phyloP scores from a whole-genome alignment of 2,888 invertebrate species.

The Synanthedon tipuliformis region DNA sequence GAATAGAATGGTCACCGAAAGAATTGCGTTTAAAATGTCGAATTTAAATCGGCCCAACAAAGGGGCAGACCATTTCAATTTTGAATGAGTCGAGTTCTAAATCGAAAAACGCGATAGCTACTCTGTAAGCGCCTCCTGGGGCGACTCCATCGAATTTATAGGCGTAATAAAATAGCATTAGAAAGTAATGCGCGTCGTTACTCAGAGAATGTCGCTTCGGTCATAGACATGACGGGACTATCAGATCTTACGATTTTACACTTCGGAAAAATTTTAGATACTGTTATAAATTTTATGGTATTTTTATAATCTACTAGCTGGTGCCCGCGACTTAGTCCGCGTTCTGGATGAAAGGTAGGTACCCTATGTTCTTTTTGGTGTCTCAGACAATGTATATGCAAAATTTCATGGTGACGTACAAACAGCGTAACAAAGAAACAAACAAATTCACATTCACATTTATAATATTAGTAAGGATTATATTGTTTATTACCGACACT shows the following conservation, averaged over 20 bases:
- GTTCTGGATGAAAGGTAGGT: too few species aligned
- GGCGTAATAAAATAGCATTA: slow-evolving; percentile 57
- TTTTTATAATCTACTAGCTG: too few species aligned
- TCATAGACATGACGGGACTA: slow-evolving; percentile 2
- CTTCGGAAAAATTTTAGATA: too few species aligned
- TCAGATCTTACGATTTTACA: not conserved
- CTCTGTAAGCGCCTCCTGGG: slow-evolving; percentile 54
- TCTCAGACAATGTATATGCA: too few species aligned
- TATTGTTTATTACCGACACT: too few species aligned
- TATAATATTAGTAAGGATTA: too few species aligned
- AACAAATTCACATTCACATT: too few species aligned
- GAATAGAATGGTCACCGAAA: slow-evolving; percentile 19
- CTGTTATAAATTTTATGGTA: too few species aligned
- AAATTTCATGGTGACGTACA: too few species aligned
- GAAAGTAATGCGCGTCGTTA: slow-evolving; percentile 28
- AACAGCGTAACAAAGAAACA: too few species aligned
- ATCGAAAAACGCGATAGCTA: slow-evolving; percentile 58
- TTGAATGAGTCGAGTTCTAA: slow-evolving; percentile 54
- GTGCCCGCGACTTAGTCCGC: too few species aligned
- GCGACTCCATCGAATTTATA: slow-evolving; percentile 60
- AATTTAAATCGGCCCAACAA: slow-evolving; percentile 56
- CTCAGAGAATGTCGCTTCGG: slow-evolving; percentile 5
- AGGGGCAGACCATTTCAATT: slow-evolving; percentile 57
- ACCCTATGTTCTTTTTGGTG: too few species aligned
- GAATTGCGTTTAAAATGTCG: slow-evolving; percentile 48